phyloP scores from a whole-genome alignment of 1,140 invertebrate genomes.

The Hyphantria cunea region DNA sequence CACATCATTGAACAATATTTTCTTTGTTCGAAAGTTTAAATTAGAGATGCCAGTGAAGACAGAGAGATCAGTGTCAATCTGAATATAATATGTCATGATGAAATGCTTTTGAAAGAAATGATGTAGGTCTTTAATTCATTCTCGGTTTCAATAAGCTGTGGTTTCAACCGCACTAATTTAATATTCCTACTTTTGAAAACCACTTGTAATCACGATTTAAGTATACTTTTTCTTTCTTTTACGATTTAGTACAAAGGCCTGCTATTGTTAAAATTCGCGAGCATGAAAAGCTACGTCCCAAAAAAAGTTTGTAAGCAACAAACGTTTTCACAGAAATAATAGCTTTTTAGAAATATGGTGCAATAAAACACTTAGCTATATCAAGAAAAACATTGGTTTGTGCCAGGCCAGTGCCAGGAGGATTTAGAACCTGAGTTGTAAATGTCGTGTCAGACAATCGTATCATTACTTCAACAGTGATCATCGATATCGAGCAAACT shows the following conservation, averaged over 20 bases:
- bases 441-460: conserved; percentile 45
- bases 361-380: conserved; percentile 32
- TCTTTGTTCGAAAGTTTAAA: no score
- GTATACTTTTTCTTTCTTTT: conserved; percentile 17
- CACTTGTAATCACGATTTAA: conserved; percentile 12
- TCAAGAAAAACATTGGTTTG: conserved; percentile 24
- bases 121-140: no score
- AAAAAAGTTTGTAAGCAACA: conserved; percentile 24
- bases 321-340: conserved; percentile 30
- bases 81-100: no score
- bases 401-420: conserved; percentile 50
- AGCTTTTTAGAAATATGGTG: conserved; percentile 29
- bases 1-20: no score
- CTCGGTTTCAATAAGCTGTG: no score
- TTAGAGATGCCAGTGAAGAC: no score
- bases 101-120: no score
- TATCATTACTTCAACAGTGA: conserved; percentile 39
- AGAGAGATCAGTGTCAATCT: no score
- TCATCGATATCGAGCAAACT: conserved; percentile 36
- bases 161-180: no score
- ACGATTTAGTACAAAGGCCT: conserved; percentile 20
- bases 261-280: conserved; percentile 18
- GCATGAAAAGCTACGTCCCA: conserved; percentile 23
- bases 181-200: no score
- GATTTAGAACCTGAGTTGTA: conserved; percentile 39